Base-by-base conservation (phyloP, 2,888 invertebrate species). In the Odontothrips loti region DNA sequence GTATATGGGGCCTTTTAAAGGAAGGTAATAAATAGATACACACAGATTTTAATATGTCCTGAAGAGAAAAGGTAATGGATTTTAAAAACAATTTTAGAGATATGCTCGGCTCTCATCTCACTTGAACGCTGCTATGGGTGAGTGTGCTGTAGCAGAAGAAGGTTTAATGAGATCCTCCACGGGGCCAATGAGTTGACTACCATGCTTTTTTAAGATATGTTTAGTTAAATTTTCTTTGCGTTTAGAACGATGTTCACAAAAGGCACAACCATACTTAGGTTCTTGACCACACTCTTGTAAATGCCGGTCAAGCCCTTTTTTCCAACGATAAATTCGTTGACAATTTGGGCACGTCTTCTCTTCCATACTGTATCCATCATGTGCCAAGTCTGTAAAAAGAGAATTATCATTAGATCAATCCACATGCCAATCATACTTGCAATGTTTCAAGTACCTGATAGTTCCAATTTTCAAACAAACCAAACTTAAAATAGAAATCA, bases 241-340 rank as follows among this genome's bases (percentile, higher is more conserved):
- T 81, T 83, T 83, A 17, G 83, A 82, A 63, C 81, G 81, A 27
- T 83, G 82, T 3, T 79, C 75, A 80, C 83, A 83, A 75, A 78
- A 80, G 20, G 85, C 84, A 83, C 88, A 88, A 79, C 87, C 85
- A 79, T 87, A 86, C 82, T 85, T 86, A 51, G 87, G 88, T 51
- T 86, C 85, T 82, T 87, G 86, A 10, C 90, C 90, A 84, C 90
- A 90, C 83, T 90, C 90, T 23, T 68, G 68, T 23, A 68, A 23
- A 11, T 68, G 68, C 23, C 68, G 20, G 23, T 68, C 68, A 9
- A 68, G 68, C 9, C 68, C 68, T 68, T 68, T 68, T 23, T 68
- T 68, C 68, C 51, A 79, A 79, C 80, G 79, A 80, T 29, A 80
- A 47, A 82, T 78, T 47, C 63, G 82, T 79, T 81, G 82, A 82